Conservation (phyloP, 2,797 vertebrate genomes). For the Vireo griseus region DNA sequence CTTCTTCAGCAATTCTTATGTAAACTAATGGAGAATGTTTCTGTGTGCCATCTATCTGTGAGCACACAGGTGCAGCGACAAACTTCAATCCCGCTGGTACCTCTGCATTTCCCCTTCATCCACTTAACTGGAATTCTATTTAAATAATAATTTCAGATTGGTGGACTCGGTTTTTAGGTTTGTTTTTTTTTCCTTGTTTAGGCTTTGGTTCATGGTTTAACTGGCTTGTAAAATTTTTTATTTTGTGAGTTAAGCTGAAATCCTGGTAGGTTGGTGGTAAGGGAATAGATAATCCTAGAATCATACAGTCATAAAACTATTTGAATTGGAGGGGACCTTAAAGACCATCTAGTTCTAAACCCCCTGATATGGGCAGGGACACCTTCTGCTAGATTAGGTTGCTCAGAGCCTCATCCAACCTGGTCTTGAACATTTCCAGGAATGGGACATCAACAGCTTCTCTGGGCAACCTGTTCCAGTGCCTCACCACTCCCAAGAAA, state of each 20-base stretch:
- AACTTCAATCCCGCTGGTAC: neutral
- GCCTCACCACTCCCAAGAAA: neutral
- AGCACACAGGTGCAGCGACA: neutral
- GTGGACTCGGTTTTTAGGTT: neutral
- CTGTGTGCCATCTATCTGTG: neutral
- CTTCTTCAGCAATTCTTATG: neutral
- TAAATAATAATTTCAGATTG: neutral
- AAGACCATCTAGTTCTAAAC: neutral
- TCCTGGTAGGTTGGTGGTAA: neutral
- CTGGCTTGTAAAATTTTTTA: neutral
- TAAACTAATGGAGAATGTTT: neutral
- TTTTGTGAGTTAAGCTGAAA: neutral
- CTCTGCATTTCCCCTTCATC: neutral
- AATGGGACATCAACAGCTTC: neutral
- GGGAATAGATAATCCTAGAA: neutral
- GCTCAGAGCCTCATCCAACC: neutral
- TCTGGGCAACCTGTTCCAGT: neutral
- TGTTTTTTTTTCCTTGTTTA: neutral
- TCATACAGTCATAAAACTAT: neutral
- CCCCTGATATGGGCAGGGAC: neutral
- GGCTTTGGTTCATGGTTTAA: neutral
- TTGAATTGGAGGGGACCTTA: neutral
- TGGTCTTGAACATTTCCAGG: neutral
- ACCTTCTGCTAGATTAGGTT: neutral
- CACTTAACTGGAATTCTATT: neutral